These are phyloP conservation scores for Sabatieria punctata DNA, from an alignment of 2,888 invertebrate genomes.

Conservation along the genomic window DNA sequence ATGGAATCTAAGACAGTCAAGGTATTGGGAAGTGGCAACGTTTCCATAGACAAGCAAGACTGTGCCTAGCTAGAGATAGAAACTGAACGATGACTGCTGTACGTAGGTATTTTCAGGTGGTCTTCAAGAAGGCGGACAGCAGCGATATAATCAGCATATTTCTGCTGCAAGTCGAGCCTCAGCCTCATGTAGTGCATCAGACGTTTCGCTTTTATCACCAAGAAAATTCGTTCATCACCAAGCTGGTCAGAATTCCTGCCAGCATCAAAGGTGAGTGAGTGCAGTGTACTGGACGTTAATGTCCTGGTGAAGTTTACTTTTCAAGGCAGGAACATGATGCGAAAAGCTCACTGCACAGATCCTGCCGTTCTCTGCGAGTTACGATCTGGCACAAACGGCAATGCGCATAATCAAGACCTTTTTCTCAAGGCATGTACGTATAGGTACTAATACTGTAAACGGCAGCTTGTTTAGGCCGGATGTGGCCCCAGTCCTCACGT, in stretches of 20 bases:
- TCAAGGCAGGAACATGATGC: not conserved
- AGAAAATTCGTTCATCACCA: slow-evolving; percentile 36
- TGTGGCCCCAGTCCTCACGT: slow-evolving; percentile 33
- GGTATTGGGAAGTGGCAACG: too few species aligned
- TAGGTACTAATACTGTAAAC: too few species aligned
- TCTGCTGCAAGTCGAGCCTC: slow-evolving; percentile 32
- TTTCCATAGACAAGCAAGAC: too few species aligned
- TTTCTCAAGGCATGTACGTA: slow-evolving; percentile 35
- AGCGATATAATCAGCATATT: slow-evolving; percentile 34
- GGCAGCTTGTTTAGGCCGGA: slow-evolving; percentile 33
- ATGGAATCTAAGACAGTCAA: not conserved
- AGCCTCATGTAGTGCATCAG: slow-evolving; percentile 35
- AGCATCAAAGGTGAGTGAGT: too few species aligned
- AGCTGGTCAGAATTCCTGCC: slow-evolving; percentile 23
- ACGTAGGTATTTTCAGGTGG: slow-evolving; percentile 9
- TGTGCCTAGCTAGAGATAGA: too few species aligned
- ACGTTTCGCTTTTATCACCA: slow-evolving; percentile 37
- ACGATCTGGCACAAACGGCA: slow-evolving; percentile 13
- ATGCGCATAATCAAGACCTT: slow-evolving; percentile 34
- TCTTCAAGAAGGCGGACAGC: slow-evolving; percentile 19
- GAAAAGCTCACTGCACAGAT: slow-evolving; percentile 33
- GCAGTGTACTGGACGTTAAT: too few species aligned
- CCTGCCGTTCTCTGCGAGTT: slow-evolving; percentile 35
- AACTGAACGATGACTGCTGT: not conserved
- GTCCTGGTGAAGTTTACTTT: slow-evolving; percentile 5